Conservation (phyloP, 2,888 invertebrate genomes). For the Pollenia labialis region DNA sequence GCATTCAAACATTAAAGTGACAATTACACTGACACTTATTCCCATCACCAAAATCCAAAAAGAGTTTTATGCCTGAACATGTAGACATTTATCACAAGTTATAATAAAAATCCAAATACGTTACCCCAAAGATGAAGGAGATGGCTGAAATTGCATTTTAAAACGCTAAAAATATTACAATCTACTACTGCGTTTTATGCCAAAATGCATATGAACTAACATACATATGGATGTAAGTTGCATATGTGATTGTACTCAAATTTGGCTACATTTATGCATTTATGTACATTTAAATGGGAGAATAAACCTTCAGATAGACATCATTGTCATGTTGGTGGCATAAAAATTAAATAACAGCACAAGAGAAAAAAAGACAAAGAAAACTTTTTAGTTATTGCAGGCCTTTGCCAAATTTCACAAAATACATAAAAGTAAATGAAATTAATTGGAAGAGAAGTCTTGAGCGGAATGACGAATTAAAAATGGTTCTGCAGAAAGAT, state of each 20-base stretch:
- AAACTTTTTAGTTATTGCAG: conserved; percentile 33
- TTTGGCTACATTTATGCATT: conserved; percentile 41
- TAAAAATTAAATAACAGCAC: not conserved
- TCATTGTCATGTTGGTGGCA: conserved; percentile 59
- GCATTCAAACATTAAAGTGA: conserved; percentile 63
- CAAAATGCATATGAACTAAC: not conserved
- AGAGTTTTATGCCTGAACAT: conserved; percentile 36
- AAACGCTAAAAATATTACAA: conserved; percentile 47
- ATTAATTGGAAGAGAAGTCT: not conserved
- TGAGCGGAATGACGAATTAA: not conserved
- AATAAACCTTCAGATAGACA: conserved; percentile 54
- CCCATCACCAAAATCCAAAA: conserved; percentile 19
- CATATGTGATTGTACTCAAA: not conserved
- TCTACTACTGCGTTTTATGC: conserved; percentile 35
- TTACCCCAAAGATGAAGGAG: conserved; percentile 17
- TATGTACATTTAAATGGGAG: conserved; percentile 8
- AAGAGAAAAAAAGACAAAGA: not conserved
- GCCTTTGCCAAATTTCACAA: conserved; percentile 45
- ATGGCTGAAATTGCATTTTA: conserved; percentile 29
- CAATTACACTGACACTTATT: conserved; percentile 48
- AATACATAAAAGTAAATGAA: not conserved
- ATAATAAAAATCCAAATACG: conserved; percentile 36
- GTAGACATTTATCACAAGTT: conserved; percentile 59
- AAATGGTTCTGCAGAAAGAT: not conserved
- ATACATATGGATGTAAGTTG: conserved; percentile 5